Evolutionary conservation across 2,113 vertebrate genomes (phyloP), one percentile per base, ranked within the genome.

Genomic region (Paradisaea rubra): DNA sequence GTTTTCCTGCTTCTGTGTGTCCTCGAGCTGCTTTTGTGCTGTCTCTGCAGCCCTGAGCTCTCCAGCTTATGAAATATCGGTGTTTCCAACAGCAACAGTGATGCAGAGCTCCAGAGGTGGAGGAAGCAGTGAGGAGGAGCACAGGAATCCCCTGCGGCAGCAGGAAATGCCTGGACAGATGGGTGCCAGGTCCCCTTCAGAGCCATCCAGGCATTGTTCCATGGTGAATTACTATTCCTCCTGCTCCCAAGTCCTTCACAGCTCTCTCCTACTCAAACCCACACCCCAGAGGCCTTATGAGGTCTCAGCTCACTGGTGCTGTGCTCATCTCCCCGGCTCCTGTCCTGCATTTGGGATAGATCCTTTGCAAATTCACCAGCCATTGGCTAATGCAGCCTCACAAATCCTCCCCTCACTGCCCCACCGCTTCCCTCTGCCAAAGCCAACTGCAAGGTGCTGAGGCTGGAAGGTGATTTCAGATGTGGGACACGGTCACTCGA

Each of bases 11-110:
- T 73, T n/a, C 74, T 1, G 8, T 77, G 60, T 24, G 39, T 81
- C 76, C 82, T 86, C 39, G 1, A 70, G 65, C 80, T 63, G 77
- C 60, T 86, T 78, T 35, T 2, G 10, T 13, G 25, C 45, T n/a
- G 44, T 11, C 52, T 66, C 68, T 19, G 64, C 68, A 96, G 80
- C 57, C 42, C 72, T 15, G 39, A 57, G 88, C 56, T 59, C 80
- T 88, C 74, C 82, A 68, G 90, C 79, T 93, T 59, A 64, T 11
- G 59, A 69, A 94, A 65, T 24, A 10, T 33, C 4, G 24, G 44
- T 79, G 95, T 94, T 95, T 96, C 95, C 92, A 96, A 94, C 85
- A 96, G 93, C 94, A 96, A 96, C 89, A 33, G 78, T 4, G 22
- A 89, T 14, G 27, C 90, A 86, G 59, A 60, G 81, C 52, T 84